Evolutionary conservation across 1,140 invertebrate genomes (phyloP), one percentile per base, ranked within the genome.

Genomic region (Mylabris phalerata): DNA sequence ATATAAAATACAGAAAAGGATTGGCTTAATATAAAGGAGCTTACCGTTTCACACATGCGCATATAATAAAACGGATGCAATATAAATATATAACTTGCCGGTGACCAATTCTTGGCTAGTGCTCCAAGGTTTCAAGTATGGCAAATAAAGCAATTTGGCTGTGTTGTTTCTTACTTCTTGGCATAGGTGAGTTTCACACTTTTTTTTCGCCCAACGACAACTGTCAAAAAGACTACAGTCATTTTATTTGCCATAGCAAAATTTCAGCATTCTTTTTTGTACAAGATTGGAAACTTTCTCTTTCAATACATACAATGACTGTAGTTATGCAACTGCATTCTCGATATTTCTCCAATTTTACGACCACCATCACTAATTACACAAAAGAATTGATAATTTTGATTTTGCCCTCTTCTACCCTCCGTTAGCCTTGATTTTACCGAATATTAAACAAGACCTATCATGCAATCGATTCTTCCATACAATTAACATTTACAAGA

Each of bases 91-190:
- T 67, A 72, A 60, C 50, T 62, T 61, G 57, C 59, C 54, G 51
- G 50, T 60, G 54, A 47, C 66, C 73, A 73, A 71, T 74, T 71
- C 73, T 73, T 73, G 65, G 68, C 68, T 71, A 73, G 73, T 73
- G 71, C 65, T 71, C 61, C 64, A 71, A 66, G 57, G 59, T 59
- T 62, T 60, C 32, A 32, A 72, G 69, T 67, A 73, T 73, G 73
- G 71, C 66, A 63, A 64, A 56, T 60, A 73, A 71, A 64, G 65
- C 50, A 48, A 45, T 72, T 64, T 74, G 73, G 73, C 68, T 73
- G 71, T 74, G 71, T 66, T 66, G 64, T 67, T 69, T 71, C 56
- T 58, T 69, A 52, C 57, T 73, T 26, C 48, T 70, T 49, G 67
- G 62, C 19, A 51, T 67, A 42, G 72, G 72, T 74, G 60, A 72